Conservation (phyloP, 2,888 invertebrate species). For the Xanthia togata region DNA sequence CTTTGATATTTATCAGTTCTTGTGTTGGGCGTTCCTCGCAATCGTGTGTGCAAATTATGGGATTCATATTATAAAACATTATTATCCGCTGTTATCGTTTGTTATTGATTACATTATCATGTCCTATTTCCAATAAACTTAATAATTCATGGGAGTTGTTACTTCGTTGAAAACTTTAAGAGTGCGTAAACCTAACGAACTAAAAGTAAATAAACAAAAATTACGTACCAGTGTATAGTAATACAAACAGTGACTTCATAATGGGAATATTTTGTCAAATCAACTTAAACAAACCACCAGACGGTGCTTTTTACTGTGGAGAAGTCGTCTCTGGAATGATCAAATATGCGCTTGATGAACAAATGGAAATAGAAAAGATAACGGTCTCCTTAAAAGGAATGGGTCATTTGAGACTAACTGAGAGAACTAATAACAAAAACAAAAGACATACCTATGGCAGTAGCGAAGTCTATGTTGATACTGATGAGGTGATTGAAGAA, state of each 20-base stretch:
- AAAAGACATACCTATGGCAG: slow-evolving; percentile 17
- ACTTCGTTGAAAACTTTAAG: not conserved
- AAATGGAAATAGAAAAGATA: slow-evolving; percentile 67
- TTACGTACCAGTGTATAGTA: too few species aligned
- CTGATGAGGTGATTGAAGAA: slow-evolving; percentile 40
- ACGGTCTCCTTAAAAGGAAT: slow-evolving; percentile 52
- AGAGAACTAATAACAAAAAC: slow-evolving; percentile 28
- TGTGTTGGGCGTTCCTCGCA: not conserved
- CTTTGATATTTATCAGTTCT: not conserved
- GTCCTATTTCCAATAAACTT: not conserved
- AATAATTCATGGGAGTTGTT: not conserved
- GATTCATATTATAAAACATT: not conserved
- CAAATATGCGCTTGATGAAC: slow-evolving; percentile 71
- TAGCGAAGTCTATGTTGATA: slow-evolving; percentile 48
- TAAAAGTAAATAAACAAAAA: not conserved
- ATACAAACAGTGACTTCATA: slow-evolving; percentile 8
- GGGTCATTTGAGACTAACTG: slow-evolving; percentile 34
- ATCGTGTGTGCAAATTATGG: not conserved
- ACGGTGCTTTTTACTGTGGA: slow-evolving; percentile 70
- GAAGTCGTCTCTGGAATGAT: slow-evolving; percentile 70
- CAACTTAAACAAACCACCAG: slow-evolving; percentile 65
- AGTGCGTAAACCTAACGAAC: not conserved
- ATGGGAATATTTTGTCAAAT: slow-evolving; percentile 76
- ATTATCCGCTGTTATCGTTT: slow-evolving; percentile 10
- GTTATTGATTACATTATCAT: slow-evolving; percentile 21